phyloP scores from a whole-genome alignment of 1,140 invertebrate genomes.

The Aphelinus atriplicis region DNA sequence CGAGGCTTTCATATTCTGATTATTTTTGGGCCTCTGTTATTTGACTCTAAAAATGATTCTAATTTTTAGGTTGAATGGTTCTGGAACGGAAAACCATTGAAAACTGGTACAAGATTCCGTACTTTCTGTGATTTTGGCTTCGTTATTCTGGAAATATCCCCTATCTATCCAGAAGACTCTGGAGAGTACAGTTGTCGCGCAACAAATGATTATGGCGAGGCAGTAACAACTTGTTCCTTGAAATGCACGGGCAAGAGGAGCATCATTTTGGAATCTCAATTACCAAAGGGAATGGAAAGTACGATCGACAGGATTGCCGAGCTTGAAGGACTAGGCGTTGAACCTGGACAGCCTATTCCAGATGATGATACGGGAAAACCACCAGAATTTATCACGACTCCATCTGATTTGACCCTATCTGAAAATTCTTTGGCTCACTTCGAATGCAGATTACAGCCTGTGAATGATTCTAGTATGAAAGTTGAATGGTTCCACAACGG shows the following conservation, averaged over 20 bases:
- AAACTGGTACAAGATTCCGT: constrained; percentile 88
- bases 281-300: constrained; percentile 91
- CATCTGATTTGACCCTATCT: constrained; percentile 82
- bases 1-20: too few species aligned
- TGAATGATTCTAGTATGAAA: constrained; percentile 90
- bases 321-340: constrained; percentile 84
- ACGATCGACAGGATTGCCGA: constrained; percentile 94
- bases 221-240: constrained; percentile 90
- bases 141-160: constrained; percentile 92
- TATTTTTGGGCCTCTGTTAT: too few species aligned
- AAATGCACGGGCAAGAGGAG: constrained; percentile 91
- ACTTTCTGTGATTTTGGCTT: constrained; percentile 97
- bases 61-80: constrained; percentile 86
- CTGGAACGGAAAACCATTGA: constrained; percentile 91
- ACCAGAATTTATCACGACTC: constrained; percentile 91
- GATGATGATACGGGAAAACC: constrained; percentile 88
- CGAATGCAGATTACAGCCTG: constrained; percentile 88
- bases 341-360: constrained; percentile 69
- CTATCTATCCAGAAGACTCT: constrained; percentile 93
- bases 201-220: constrained; percentile 90
- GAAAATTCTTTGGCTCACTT: constrained; percentile 94
- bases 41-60: not conserved
- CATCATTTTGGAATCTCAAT: constrained; percentile 90
- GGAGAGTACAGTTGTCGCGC: constrained; percentile 94
- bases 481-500: constrained; percentile 98